Evolutionary conservation across 2,888 invertebrate species (phyloP).

Genomic region (Papilio protenor): DNA sequence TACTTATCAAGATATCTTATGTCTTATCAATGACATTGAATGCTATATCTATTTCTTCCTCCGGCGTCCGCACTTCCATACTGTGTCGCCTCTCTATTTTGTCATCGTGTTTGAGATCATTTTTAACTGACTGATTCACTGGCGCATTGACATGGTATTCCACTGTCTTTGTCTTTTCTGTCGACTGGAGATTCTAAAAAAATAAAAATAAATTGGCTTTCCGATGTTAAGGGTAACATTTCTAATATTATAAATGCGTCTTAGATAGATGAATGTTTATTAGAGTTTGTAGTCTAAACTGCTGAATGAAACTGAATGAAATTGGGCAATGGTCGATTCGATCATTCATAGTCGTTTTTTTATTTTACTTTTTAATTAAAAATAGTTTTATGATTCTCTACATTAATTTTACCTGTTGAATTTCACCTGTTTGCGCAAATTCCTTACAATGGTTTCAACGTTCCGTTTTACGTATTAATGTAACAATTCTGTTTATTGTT

Average conservation of each 20-base stretch:
- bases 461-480: background rate
- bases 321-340: too few relatives aligned
- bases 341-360: too few relatives aligned
- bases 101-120: constrained; percentile 44
- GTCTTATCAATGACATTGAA: constrained; percentile 75
- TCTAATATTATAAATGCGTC: background rate
- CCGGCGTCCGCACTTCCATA: constrained; percentile 61
- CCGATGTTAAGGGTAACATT: too few relatives aligned
- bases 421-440: too few relatives aligned
- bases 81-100: constrained; percentile 49
- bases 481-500: background rate
- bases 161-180: constrained; percentile 62
- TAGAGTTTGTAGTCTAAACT: too few relatives aligned
- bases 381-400: too few relatives aligned
- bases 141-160: constrained; percentile 67
- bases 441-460: too few relatives aligned
- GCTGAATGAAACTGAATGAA: too few relatives aligned
- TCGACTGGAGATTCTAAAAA: constrained; percentile 60
- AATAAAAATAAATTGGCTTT: too few relatives aligned
- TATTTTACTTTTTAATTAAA: too few relatives aligned
- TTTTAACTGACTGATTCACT: constrained; percentile 45
- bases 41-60: constrained; percentile 77
- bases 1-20: constrained; percentile 49
- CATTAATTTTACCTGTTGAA: too few relatives aligned
- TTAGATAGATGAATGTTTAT: too few relatives aligned